Percentiles rank a stretch among this genome's conserved stretches.
These are phyloP conservation scores for Poecilobothrus nobilitatus DNA, from an alignment of 2,888 invertebrate species.

Conservation along the genomic window DNA sequence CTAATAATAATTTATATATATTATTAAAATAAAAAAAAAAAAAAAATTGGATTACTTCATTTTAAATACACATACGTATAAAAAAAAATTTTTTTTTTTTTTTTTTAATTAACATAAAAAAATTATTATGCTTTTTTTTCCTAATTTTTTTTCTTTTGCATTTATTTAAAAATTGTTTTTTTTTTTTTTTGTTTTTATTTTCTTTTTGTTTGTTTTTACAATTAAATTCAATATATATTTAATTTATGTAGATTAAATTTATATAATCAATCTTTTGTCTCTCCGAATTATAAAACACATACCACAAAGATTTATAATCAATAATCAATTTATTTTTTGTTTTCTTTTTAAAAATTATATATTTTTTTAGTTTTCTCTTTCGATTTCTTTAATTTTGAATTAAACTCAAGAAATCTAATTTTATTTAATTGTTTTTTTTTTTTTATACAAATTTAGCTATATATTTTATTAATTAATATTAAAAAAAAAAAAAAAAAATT, in stretches of 20 bases:
- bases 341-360: constrained; percentile 13
- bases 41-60: not conserved
- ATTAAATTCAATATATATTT: constrained; percentile 27
- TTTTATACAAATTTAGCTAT: constrained; percentile 13
- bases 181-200: constrained; percentile 28
- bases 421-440: not conserved
- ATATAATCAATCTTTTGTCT: constrained; percentile 57
- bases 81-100: not conserved
- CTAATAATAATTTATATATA: not conserved
- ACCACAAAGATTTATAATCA: constrained; percentile 41
- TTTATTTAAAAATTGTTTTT: constrained; percentile 9
- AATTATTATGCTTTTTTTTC: constrained; percentile 9
- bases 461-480: constrained; percentile 15
- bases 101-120: not conserved
- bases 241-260: constrained; percentile 30
- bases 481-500: no score
- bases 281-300: constrained; percentile 53
- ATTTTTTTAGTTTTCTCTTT: constrained; percentile 14
- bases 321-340: constrained; percentile 12
- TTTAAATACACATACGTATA: not conserved
- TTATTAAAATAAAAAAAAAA: not conserved
- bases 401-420: constrained; percentile 7
- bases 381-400: constrained; percentile 8
- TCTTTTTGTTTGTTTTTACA: constrained; percentile 26
- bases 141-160: constrained; percentile 12